These are phyloP conservation scores for Meriones unguiculatus DNA, from an alignment of 2,113 vertebrate species.

Conservation along the genomic window DNA sequence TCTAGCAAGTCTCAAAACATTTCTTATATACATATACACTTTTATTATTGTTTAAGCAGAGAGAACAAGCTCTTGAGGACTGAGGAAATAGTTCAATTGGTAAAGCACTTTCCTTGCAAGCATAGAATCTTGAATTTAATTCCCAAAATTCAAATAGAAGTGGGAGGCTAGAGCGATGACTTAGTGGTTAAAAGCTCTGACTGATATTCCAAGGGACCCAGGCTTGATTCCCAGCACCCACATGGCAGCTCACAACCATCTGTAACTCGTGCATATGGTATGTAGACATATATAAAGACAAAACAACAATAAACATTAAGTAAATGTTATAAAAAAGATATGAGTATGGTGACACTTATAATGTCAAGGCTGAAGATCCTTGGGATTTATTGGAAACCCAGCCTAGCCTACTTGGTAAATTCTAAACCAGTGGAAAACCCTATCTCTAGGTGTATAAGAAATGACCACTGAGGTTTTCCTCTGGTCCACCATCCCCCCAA, in stretches of 20 bases:
- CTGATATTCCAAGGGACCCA: not conserved
- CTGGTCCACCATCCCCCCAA: not conserved
- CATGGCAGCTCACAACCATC: not conserved
- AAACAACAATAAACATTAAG: not conserved
- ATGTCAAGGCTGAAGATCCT: not conserved
- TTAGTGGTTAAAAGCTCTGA: not conserved
- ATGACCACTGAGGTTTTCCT: not conserved
- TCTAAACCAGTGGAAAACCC: not conserved
- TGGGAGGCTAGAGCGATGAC: not conserved
- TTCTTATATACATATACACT: not conserved
- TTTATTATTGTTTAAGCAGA: not conserved
- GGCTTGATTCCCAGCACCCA: not conserved
- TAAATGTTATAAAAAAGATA: not conserved
- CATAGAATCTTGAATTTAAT: not conserved
- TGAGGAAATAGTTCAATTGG: not conserved
- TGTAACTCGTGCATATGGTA: not conserved
- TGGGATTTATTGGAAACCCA: not conserved
- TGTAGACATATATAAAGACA: not conserved
- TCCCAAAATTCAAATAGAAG: not conserved
- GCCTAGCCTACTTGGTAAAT: not conserved
- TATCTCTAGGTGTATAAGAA: not conserved
- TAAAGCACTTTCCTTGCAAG: not conserved
- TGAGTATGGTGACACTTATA: not conserved
- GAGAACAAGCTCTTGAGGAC: not conserved
- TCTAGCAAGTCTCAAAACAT: not conserved